Base-by-base conservation (phyloP, 2,113 vertebrate genomes). In the Callionymus lyra region DNA sequence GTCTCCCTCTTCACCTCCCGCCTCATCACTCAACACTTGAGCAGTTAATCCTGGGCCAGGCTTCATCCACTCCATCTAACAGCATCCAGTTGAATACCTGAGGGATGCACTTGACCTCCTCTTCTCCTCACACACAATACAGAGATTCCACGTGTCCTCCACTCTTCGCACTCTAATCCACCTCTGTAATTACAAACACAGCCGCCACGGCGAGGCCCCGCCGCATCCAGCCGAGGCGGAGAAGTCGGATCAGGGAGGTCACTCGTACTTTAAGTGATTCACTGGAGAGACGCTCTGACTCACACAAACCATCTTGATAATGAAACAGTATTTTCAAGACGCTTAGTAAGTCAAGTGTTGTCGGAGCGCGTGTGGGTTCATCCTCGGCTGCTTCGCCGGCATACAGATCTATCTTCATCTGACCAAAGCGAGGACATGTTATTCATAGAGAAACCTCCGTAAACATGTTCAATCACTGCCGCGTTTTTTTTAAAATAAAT, bases 111-210 rank as follows among this genome's bases (percentile, higher is more conserved):
- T 76, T 61, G 50, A 70, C 62, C 66, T 59, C 38, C 38, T 33
- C 41, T 39, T 11, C 71, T 54, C 57, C 34, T 14, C 63, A 52
- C 51, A 62, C 65, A 59, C 41, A 54, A 65, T 63, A 62, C 62
- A 81, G 69, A 64, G 41, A 33, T 58, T 79, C 68, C 64, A 55
- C 74, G 72, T 77, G 80, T 66, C 79, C 71, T 81, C 56, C 59
- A 68, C 58, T 74, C 41, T 17, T 32, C 36, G 68, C 58, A 58
- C 59, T 87, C 59, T 87, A 86, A 86, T 87, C 83, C 79, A 50
- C 65, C 74, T 61, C 60, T 76, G 75, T 84, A 83, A 87, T 84
- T 84, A 81, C 69, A 61, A 75, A 68, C 78, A 68, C 75, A 76
- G 43, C 49, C 50, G 55, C 51, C 50, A 49, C 52, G 53, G 62